These are phyloP conservation scores for Phragmatobia fuliginosa DNA, from an alignment of 2,888 invertebrate genomes.

Conservation along the genomic window DNA sequence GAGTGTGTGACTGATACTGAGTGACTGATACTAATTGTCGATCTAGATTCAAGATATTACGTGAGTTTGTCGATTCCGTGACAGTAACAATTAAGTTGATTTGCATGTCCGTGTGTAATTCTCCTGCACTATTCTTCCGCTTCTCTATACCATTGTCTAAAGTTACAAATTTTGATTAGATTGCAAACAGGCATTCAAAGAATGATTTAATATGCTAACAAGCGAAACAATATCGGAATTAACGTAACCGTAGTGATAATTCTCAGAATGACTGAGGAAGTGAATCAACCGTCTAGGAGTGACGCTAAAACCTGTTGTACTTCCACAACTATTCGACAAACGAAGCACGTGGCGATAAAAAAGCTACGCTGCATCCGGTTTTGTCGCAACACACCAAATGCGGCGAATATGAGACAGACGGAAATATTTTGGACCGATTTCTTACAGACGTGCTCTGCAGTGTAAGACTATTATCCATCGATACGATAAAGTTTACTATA, in stretches of 20 bases:
- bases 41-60: constrained; percentile 39
- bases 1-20: background rate
- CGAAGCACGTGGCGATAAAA: constrained; percentile 73
- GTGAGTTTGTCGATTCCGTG: constrained; percentile 61
- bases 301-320: constrained; percentile 47
- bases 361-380: constrained; percentile 73
- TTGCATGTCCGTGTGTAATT: constrained; percentile 69
- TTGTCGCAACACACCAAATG: constrained; percentile 63
- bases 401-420: constrained; percentile 69
- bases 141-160: constrained; percentile 70
- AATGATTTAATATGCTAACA: constrained; percentile 20
- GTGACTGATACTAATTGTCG: background rate
- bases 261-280: constrained; percentile 58
- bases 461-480: background rate
- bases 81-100: constrained; percentile 66
- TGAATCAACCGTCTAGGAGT: constrained; percentile 60
- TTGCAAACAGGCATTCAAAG: constrained; percentile 21
- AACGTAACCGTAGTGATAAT: constrained; percentile 49
- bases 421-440: constrained; percentile 60
- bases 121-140: constrained; percentile 64
- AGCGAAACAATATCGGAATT: constrained; percentile 21
- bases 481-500: background rate
- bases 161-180: constrained; percentile 46
- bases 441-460: background rate
- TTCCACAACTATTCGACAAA: constrained; percentile 61